Evolutionary conservation across 2,113 vertebrate genomes (phyloP).

Genomic region (Tachuris rubrigastra): DNA sequence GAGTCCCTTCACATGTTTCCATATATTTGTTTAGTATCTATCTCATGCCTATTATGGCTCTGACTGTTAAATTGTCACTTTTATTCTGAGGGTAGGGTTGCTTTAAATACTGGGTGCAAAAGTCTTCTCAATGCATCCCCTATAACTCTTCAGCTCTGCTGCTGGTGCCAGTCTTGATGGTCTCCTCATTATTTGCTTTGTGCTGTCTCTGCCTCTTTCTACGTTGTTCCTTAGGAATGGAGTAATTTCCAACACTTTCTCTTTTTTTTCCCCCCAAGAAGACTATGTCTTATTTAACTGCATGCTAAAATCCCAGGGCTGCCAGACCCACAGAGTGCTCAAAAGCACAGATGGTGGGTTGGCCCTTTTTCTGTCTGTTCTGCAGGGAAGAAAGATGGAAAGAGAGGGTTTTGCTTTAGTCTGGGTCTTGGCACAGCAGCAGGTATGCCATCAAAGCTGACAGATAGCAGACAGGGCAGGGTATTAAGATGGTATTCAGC

Average conservation of each 20-base stretch:
- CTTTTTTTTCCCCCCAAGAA: background rate
- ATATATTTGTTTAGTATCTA: background rate
- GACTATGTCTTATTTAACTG: background rate
- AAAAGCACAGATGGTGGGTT: conserved; percentile 21
- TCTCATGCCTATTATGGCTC: background rate
- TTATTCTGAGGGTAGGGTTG: background rate
- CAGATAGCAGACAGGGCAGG: conserved; percentile 3
- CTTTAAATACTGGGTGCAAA: background rate
- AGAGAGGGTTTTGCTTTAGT: background rate
- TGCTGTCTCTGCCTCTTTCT: background rate
- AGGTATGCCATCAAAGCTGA: background rate
- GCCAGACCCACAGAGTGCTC: background rate
- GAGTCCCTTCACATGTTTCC: background rate
- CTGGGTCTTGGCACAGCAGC: conserved; percentile 1
- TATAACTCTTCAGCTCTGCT: background rate
- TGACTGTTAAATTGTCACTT: background rate
- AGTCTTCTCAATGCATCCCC: background rate
- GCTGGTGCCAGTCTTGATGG: background rate
- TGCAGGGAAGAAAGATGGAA: background rate
- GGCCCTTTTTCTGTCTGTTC: background rate
- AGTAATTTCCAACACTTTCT: background rate
- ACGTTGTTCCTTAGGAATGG: background rate
- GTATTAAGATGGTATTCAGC: conserved; percentile 19
- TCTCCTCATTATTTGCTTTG: background rate
- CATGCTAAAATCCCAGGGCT: background rate